Base-by-base conservation (phyloP, 2,888 invertebrate genomes). In the Noctua fimbriata region DNA sequence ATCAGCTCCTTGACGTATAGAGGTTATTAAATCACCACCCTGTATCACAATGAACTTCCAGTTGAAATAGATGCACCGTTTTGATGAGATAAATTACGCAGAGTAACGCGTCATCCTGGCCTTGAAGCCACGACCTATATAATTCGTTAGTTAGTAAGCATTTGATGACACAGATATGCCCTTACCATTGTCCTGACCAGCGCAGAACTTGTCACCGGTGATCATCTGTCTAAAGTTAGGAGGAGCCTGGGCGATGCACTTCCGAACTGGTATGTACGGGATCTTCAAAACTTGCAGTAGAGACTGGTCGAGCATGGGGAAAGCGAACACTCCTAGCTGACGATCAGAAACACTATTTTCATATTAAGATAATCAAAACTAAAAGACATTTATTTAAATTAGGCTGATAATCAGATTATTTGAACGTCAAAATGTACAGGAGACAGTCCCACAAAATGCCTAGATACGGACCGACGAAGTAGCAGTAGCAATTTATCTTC, bases 201-300 rank as follows among this genome's bases (percentile, higher is more conserved):
- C 94, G 76, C 95, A 95, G 32, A 95, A 90, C 78, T 95, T 95
- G 65, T 95, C 95, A 6, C 90, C 90, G 1, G 93, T 94, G 70
- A 95, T 90, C 82, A 88, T 91, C 58, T 87, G 89, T 1, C 81
- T 60, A 87, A 93, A 94, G 5, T 71, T 69, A 0, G 89, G 0
- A 32, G 52, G 49, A 0, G 90, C 82, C 0, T 77, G 67, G 0
- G 79, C 74, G 24, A 89, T 80, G 80, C 94, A 94, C 21, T 84
- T 79, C 6, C 87, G 86, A 5, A 90, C 81, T 10, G 87, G 72
- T 0, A 94, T 85, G 73, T 89, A 91, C 0, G 94, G 94, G 16
- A 94, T 77, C 0, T 90, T 85, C 21, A 91, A 86, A 1, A 91
- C 89, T 66, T 91, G 89, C 7, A 63, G 18, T 28, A 4, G 32